phyloP scores from a whole-genome alignment of 1,140 invertebrate species.

The Ctenoplectra terminalis region DNA sequence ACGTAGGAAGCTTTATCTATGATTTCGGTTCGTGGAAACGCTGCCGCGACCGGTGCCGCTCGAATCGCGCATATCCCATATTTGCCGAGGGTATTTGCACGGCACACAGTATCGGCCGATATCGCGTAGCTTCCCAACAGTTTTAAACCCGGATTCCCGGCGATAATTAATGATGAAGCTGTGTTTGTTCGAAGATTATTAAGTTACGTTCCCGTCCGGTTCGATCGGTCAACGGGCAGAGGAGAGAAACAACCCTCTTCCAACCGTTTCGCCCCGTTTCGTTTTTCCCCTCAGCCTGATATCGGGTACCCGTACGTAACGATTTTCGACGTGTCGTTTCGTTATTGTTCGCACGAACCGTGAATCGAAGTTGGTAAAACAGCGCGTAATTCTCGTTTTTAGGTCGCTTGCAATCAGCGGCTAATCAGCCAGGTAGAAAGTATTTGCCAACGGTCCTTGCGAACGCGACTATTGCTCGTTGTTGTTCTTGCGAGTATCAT shows the following conservation, averaged over 20 bases:
- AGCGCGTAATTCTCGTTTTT: not conserved
- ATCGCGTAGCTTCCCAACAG: conserved; percentile 63
- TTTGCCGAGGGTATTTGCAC: conserved; percentile 63
- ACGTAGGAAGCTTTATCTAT: conserved; percentile 63
- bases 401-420: conserved; percentile 5
- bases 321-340: not conserved
- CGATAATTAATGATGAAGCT: conserved; percentile 69
- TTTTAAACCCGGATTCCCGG: conserved; percentile 66
- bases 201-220: conserved; percentile 59
- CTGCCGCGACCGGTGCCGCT: not conserved
- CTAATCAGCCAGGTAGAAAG: conserved; percentile 27
- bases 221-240: conserved; percentile 17
- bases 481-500: conserved; percentile 18
- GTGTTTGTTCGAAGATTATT: conserved; percentile 71
- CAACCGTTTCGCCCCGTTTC: too few species aligned
- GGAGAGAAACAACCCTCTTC: not conserved
- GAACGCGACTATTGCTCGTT: not conserved
- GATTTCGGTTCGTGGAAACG: conserved; percentile 51
- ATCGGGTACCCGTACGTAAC: not conserved
- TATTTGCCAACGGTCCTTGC: not conserved
- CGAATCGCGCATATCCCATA: conserved; percentile 50
- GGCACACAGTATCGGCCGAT: conserved; percentile 59
- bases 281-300: not conserved
- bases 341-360: not conserved
- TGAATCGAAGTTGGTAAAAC: not conserved